Evolutionary conservation across 2,797 vertebrate genomes (phyloP), one percentile per base, ranked within the genome.

Genomic region (Heteromormyrus szaboi): DNA sequence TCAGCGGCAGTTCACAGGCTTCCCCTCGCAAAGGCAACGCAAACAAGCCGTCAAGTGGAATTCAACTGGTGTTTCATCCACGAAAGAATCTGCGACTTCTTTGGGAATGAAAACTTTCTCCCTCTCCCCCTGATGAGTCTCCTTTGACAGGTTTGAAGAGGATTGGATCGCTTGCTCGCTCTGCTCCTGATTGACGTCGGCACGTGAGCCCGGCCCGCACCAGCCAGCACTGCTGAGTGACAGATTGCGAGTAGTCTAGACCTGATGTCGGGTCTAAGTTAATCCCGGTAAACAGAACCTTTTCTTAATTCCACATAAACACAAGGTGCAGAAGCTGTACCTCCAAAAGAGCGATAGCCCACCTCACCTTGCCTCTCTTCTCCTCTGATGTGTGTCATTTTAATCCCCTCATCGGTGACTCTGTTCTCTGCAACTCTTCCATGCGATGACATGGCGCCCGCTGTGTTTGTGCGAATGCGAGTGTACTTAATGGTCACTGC

Each of bases 41-140:
- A 94, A 94, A 94, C 92, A 94, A 94, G 95, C 95, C 93, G 94
- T 95, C 91, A 95, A 95, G 95, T 90, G 41, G 65, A 14, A n/a
- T 91, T 89, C 92, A 90, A 41, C 89, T 89, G 91, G 90, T 92
- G 59, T 89, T 89, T 85, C 89, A 85, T 89, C 87, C 56, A 14
- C 51, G 7, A 65, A 83, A 37, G 84, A 88, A 87, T 87, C 25
- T 0, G 19, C 8, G 86, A 51, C 89, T 85, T 86, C 89, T 88
- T 88, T 89, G 89, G 37, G 88, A 89, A 68, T 89, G 89, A 91
- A 92, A 93, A 93, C 92, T 92, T 93, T 93, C 85, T 68, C 94
- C 94, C 93, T 95, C 90, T 91, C 90, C 90, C 90, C 88, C 92
- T 94, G 93, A 93, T 90, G 92, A 94, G 93, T 92, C 88, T 89